A percentile compares a stretch with the other conserved stretches of the same genome.
Conservation (phyloP, 1,140 invertebrate species). For the Leptopilina boulardi region DNA sequence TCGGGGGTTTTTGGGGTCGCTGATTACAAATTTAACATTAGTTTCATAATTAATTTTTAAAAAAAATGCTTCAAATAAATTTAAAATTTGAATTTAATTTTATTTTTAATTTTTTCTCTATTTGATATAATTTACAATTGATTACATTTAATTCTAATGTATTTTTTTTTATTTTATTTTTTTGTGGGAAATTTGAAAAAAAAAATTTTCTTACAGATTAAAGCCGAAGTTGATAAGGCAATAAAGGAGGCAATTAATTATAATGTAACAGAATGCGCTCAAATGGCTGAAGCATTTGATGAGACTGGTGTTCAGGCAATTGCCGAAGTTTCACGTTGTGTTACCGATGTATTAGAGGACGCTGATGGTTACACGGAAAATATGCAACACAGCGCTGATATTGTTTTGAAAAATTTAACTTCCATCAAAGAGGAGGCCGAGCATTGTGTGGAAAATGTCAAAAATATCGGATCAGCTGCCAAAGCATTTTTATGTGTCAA, state of each 20-base stretch:
- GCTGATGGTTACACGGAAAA: constrained; percentile 45
- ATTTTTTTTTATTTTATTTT: too few relatives aligned
- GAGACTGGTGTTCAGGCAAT: constrained; percentile 38
- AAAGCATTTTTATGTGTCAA: constrained; percentile 56
- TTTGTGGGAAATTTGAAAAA: constrained; percentile 40
- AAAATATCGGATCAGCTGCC: constrained; percentile 39
- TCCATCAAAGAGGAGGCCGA: constrained; percentile 43
- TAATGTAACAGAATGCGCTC: constrained; percentile 43
- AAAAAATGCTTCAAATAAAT: too few relatives aligned
- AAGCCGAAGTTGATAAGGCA: background rate
- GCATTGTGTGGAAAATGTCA: constrained; percentile 50
- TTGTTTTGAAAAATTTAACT: constrained; percentile 38
- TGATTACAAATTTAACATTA: too few relatives aligned
- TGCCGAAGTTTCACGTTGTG: constrained; percentile 48
- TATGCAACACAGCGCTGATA: constrained; percentile 44
- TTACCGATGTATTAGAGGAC: constrained; percentile 47
- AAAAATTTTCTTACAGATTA: background rate
- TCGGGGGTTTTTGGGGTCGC: too few relatives aligned
- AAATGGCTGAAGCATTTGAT: constrained; percentile 36
- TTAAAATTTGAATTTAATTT: too few relatives aligned
- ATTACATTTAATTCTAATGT: too few relatives aligned
- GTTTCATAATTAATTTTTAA: too few relatives aligned
- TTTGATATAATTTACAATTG: too few relatives aligned
- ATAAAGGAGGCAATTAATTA: background rate
- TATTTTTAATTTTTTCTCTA: too few relatives aligned